Evolutionary conservation across 2,113 vertebrate species (phyloP).

Genomic region (Empidonax alnorum): DNA sequence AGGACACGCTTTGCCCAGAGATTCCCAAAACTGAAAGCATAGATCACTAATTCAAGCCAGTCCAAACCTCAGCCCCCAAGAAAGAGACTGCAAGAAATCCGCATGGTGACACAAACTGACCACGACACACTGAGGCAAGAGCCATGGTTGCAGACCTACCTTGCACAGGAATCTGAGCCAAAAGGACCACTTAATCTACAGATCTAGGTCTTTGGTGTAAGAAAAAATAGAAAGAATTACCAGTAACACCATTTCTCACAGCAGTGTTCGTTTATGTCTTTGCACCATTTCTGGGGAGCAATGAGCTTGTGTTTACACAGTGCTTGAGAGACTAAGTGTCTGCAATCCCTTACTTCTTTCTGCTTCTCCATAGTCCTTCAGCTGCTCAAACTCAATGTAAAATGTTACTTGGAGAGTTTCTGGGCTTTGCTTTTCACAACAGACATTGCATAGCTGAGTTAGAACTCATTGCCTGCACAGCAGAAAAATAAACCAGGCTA

Average conservation of each 20-base stretch:
- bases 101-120: background rate
- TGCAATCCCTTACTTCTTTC: background rate
- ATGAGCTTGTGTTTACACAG: background rate
- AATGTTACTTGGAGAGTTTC: background rate
- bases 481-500: constrained; percentile 48
- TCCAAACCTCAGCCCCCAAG: background rate
- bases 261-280: background rate
- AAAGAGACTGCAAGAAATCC: background rate
- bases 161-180: background rate
- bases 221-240: background rate
- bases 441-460: background rate
- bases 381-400: background rate
- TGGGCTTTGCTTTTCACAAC: background rate
- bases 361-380: background rate
- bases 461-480: constrained; percentile 2
- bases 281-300: background rate
- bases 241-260: background rate
- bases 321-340: background rate
- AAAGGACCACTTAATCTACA: background rate
- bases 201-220: background rate
- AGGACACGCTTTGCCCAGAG: background rate
- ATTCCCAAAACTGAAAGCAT: background rate
- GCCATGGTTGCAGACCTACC: rapidly evolving
- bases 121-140: background rate
- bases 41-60: background rate